Conservation (phyloP, 2,113 vertebrate species). For the Serinus canaria region DNA sequence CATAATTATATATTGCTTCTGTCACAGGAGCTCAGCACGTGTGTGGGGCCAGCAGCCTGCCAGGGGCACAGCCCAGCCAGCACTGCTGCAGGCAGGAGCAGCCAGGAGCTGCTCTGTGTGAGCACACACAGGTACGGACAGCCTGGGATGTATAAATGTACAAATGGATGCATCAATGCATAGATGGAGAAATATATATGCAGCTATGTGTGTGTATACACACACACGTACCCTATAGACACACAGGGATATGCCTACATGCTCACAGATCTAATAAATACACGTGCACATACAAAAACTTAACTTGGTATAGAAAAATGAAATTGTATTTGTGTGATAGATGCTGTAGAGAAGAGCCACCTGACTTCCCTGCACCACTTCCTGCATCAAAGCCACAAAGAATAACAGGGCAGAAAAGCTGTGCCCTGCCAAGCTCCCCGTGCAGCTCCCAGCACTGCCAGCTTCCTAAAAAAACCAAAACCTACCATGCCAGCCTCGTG, state of each 20-base stretch:
- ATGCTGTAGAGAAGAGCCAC: neutral
- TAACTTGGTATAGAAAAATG: fast-evolving
- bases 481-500: neutral
- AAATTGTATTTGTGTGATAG: neutral
- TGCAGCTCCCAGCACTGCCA: neutral
- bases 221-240: fast-evolving
- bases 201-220: fast-evolving
- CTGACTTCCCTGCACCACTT: neutral
- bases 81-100: neutral
- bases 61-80: neutral
- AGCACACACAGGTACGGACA: fast-evolving
- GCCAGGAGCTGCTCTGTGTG: neutral
- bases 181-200: fast-evolving
- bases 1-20: constrained; percentile 50
- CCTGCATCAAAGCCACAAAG: neutral
- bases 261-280: fast-evolving
- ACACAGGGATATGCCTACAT: fast-evolving
- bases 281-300: neutral
- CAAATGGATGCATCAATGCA: neutral
- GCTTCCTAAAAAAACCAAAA: neutral
- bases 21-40: neutral
- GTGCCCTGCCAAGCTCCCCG: neutral
- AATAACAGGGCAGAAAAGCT: neutral
- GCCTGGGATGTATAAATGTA: fast-evolving
- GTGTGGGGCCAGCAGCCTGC: neutral